A percentile compares a stretch with the other conserved stretches of the same genome.
Evolutionary conservation across 2,888 invertebrate species (phyloP).

Genomic region (Himalopsyche japonica): DNA sequence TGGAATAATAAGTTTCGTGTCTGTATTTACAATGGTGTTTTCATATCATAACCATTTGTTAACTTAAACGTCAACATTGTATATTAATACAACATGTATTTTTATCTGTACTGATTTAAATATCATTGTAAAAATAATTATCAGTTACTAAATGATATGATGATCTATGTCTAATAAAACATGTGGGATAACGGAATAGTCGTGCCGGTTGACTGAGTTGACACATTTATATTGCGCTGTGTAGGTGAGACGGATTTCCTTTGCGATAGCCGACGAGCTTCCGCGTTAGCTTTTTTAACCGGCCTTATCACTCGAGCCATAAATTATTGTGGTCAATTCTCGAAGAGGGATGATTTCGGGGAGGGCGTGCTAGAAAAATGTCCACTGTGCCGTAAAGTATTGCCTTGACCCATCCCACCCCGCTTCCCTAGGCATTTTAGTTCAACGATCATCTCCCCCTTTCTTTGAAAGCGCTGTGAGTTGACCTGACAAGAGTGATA

Average conservation of each 20-base stretch:
- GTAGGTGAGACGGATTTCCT: neutral
- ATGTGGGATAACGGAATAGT: too few relatives aligned
- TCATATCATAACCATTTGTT: too few relatives aligned
- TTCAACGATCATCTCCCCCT: neutral
- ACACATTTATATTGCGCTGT: neutral
- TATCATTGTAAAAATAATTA: too few relatives aligned
- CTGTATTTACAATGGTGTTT: too few relatives aligned
- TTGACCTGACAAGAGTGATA: constrained; percentile 9
- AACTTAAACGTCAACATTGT: too few relatives aligned
- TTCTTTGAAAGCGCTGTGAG: neutral
- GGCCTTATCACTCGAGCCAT: constrained; percentile 2
- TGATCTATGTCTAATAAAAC: too few relatives aligned
- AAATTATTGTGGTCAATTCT: constrained; percentile 17
- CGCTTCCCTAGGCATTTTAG: neutral
- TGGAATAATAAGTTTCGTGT: too few relatives aligned
- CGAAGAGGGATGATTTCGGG: neutral
- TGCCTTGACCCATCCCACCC: neutral
- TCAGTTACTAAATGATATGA: too few relatives aligned
- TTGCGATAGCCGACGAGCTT: neutral
- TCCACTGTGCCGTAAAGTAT: constrained; percentile 13
- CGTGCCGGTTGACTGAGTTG: neutral
- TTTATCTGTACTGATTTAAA: too few relatives aligned
- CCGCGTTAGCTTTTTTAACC: neutral
- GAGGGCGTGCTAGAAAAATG: constrained; percentile 5
- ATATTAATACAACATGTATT: too few relatives aligned